phyloP scores from a whole-genome alignment of 2,113 vertebrate species.

The Cricetomys ansorgei region DNA sequence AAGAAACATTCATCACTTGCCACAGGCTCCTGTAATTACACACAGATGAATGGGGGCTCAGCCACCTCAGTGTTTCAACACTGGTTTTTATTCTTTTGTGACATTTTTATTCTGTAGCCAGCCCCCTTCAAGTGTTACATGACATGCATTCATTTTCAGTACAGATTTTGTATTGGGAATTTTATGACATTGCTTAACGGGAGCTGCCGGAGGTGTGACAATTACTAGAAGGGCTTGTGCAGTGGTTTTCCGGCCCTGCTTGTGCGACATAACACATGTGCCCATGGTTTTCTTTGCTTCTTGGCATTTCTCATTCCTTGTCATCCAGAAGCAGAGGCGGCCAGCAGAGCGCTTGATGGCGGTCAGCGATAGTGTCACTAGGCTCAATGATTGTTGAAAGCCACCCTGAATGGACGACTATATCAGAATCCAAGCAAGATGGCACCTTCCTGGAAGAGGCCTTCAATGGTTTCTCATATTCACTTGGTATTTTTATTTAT shows the following conservation, averaged over 20 bases:
- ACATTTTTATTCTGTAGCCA: slow-evolving; percentile 41
- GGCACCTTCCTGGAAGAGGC: background rate
- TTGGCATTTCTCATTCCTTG: background rate
- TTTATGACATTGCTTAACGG: slow-evolving; percentile 23
- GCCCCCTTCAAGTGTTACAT: background rate
- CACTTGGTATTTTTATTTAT: background rate
- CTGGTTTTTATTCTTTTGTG: slow-evolving; percentile 38
- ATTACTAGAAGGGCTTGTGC: background rate
- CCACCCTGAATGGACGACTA: background rate
- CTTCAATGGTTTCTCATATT: background rate
- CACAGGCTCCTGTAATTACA: background rate
- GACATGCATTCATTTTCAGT: slow-evolving; percentile 61
- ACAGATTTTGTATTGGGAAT: slow-evolving; percentile 25
- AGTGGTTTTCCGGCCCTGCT: background rate
- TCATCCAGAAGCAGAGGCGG: background rate
- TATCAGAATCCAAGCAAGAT: background rate
- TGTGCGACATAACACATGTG: background rate
- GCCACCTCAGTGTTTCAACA: background rate
- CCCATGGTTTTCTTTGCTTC: background rate
- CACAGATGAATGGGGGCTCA: slow-evolving; percentile 2
- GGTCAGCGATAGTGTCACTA: background rate
- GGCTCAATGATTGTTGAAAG: background rate
- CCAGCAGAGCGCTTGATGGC: background rate
- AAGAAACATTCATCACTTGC: background rate
- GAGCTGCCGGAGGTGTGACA: background rate